Percentiles rank a stretch among this genome's conserved stretches.
Conservation (phyloP, 2,113 vertebrate species). For the Myxocyprinus asiaticus region DNA sequence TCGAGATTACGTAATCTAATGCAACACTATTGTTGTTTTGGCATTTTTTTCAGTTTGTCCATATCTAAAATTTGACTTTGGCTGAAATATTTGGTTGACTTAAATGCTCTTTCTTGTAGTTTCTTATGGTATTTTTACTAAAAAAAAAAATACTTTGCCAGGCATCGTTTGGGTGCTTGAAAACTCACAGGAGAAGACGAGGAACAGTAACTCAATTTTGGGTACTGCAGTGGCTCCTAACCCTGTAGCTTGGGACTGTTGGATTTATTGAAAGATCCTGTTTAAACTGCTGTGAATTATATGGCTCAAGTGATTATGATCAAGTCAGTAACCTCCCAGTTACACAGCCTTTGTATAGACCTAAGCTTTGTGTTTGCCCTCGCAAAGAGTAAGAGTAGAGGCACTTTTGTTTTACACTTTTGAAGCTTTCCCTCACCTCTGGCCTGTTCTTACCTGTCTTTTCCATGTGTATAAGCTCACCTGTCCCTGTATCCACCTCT, state of each 20-base stretch:
- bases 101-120: neutral
- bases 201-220: neutral
- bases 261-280: neutral
- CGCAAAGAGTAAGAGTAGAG: neutral
- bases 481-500: slow-evolving; percentile 54
- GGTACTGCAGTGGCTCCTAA: neutral
- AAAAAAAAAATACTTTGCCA: neutral
- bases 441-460: slow-evolving; percentile 61
- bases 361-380: slow-evolving; percentile 26
- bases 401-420: slow-evolving; percentile 32
- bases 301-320: slow-evolving; percentile 9
- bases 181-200: too few relatives aligned
- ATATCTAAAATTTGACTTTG: too few relatives aligned
- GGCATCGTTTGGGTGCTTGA: neutral
- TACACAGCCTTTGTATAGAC: slow-evolving; percentile 15
- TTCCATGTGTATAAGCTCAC: slow-evolving; percentile 60
- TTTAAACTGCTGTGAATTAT: neutral
- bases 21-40: too few relatives aligned
- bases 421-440: slow-evolving; percentile 3
- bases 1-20: too few relatives aligned
- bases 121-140: neutral
- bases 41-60: too few relatives aligned
- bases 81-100: too few relatives aligned
- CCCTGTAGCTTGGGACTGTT: neutral
- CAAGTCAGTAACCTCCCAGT: neutral